These are phyloP conservation scores for Nothocercus nigrocapillus DNA, from an alignment of 2,113 vertebrate genomes.

Conservation along the genomic window DNA sequence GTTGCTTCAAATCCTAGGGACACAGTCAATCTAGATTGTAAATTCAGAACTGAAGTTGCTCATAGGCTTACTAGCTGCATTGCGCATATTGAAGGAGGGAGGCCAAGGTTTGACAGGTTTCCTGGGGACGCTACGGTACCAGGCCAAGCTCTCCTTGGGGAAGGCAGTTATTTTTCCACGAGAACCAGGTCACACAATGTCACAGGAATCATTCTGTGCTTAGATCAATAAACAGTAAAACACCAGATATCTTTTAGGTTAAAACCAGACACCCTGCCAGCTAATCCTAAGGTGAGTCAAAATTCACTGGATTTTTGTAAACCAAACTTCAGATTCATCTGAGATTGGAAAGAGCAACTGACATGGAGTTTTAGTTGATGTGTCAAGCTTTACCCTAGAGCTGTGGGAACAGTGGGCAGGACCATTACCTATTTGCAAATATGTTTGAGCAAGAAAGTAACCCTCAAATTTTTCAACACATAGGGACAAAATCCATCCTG, in stretches of 20 bases:
- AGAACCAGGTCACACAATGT: neutral
- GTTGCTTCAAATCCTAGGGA: neutral
- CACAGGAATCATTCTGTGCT: neutral
- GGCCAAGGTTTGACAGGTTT: neutral
- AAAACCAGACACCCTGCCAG: neutral
- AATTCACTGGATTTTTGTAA: neutral
- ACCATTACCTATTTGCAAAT: neutral
- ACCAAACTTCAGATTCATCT: neutral
- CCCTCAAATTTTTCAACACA: neutral
- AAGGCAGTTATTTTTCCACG: neutral
- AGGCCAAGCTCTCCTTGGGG: neutral
- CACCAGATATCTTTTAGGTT: neutral
- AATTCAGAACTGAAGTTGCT: neutral
- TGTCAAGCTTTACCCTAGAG: neutral
- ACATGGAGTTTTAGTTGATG: neutral
- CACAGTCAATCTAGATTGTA: too few relatives aligned
- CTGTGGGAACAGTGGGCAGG: neutral
- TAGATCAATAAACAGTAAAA: neutral
- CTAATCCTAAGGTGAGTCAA: neutral
- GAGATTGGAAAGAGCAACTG: neutral
- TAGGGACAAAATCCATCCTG: neutral
- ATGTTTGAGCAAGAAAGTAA: neutral
- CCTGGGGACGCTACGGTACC: neutral
- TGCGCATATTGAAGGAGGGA: rapidly evolving
- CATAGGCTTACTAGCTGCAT: neutral